Conservation (phyloP, 2,113 vertebrate genomes). For the Aramus guarauna region DNA sequence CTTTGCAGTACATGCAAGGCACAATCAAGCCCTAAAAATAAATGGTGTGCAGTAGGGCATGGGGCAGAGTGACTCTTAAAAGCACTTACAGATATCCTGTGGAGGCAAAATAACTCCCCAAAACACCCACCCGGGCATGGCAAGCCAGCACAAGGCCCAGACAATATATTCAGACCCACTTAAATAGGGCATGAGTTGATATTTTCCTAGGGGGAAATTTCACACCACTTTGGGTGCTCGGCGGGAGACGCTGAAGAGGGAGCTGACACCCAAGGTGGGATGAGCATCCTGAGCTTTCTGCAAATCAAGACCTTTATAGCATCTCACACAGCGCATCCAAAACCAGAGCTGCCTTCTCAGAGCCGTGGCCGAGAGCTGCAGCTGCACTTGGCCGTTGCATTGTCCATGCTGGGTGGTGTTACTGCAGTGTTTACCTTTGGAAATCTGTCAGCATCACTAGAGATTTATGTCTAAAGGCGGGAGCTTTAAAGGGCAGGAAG, state of each 20-base stretch:
- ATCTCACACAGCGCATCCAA: not conserved
- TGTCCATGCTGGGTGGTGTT: fast-evolving
- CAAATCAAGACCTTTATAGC: not conserved
- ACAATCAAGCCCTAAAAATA: not conserved
- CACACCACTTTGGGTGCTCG: not conserved
- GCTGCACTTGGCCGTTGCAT: not conserved
- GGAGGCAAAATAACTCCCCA: not conserved
- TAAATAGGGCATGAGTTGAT: not conserved
- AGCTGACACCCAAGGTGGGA: not conserved
- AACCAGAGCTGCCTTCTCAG: not conserved
- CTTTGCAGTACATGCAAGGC: not conserved
- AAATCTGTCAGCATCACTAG: not conserved
- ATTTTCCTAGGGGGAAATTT: not conserved
- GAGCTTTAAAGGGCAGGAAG: not conserved
- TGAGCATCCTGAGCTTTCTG: not conserved
- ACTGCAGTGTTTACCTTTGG: not conserved
- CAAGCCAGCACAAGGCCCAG: not conserved
- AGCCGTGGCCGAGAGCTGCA: not conserved
- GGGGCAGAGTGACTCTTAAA: not conserved
- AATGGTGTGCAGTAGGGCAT: not conserved
- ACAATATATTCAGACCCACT: not conserved
- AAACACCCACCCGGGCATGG: not conserved
- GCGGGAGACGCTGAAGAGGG: not conserved
- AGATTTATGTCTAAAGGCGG: not conserved
- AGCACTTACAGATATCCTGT: not conserved